Evolutionary conservation across 1,140 invertebrate species (phyloP).

Genomic region (Capitella teleta): DNA sequence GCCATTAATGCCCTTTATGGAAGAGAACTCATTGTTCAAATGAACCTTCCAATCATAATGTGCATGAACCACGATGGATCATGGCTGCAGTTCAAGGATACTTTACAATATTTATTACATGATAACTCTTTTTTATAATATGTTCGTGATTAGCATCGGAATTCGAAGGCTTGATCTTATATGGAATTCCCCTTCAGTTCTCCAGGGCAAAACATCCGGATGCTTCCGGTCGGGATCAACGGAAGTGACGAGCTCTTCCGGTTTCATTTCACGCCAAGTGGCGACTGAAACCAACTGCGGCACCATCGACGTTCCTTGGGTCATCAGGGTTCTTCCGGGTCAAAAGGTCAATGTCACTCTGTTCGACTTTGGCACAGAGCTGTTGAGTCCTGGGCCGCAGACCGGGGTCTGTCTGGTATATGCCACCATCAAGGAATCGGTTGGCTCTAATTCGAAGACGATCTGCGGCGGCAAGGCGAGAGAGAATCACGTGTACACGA

Average conservation of each 20-base stretch:
- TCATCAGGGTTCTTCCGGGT: conserved; percentile 5
- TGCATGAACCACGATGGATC: too few relatives aligned
- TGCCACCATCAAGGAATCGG: conserved; percentile 6
- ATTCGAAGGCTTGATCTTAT: too few relatives aligned
- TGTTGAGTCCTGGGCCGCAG: not conserved
- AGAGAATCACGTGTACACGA: conserved; percentile 5
- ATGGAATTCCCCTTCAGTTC: too few relatives aligned
- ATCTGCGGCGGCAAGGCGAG: conserved; percentile 1
- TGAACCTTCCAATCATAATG: too few relatives aligned
- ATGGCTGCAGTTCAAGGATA: too few relatives aligned
- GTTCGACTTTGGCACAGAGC: conserved; percentile 3
- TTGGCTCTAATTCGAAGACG: not conserved
- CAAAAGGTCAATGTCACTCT: conserved; percentile 12
- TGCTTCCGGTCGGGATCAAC: not conserved
- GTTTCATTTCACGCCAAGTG: conserved; percentile 5
- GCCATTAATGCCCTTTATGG: too few relatives aligned
- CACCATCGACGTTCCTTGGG: conserved; percentile 11
- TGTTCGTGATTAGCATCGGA: too few relatives aligned
- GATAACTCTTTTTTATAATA: too few relatives aligned
- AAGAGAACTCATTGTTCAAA: too few relatives aligned
- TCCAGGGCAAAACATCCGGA: not conserved
- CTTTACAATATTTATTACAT: too few relatives aligned
- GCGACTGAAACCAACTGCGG: conserved; percentile 10
- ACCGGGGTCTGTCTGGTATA: not conserved
- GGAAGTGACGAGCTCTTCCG: not conserved